phyloP scores from a whole-genome alignment of 2,113 vertebrate species.

The Sinocyclocheilus grahami region DNA sequence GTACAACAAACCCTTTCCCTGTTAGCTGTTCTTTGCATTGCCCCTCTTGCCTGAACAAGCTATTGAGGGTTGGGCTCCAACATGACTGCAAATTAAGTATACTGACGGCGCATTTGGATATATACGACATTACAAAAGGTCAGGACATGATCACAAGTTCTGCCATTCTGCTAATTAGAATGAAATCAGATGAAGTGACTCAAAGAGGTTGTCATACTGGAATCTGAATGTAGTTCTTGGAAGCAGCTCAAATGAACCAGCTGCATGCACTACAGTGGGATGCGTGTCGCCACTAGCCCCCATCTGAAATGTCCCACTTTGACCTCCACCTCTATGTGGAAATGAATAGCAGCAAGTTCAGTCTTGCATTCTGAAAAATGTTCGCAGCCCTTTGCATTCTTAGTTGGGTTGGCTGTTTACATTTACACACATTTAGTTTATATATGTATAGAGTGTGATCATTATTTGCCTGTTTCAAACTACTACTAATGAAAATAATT shows the following conservation, averaged over 20 bases:
- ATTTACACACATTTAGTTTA: background rate
- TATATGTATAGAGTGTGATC: background rate
- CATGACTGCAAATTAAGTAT: background rate
- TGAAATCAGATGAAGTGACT: background rate
- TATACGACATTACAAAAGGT: background rate
- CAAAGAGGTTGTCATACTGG: background rate
- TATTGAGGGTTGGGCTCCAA: background rate
- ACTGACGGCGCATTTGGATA: background rate
- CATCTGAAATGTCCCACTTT: background rate
- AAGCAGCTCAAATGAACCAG: background rate
- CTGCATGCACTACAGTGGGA: background rate
- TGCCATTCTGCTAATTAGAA: background rate
- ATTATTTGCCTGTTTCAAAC: background rate
- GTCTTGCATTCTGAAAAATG: slow-evolving; percentile 10
- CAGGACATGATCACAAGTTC: background rate
- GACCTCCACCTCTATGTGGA: background rate
- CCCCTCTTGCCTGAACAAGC: slow-evolving; percentile 18
- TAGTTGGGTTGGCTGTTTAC: background rate
- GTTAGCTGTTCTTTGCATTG: background rate
- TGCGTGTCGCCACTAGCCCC: slow-evolving; percentile 11
- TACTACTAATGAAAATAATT: too few relatives aligned
- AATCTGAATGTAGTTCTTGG: slow-evolving; percentile 13
- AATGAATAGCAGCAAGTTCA: background rate
- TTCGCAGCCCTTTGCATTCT: background rate
- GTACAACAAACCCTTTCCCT: background rate